Evolutionary conservation across 2,888 invertebrate genomes (phyloP), one percentile per base, ranked within the genome.

Genomic region (Microdon myrmicae): DNA sequence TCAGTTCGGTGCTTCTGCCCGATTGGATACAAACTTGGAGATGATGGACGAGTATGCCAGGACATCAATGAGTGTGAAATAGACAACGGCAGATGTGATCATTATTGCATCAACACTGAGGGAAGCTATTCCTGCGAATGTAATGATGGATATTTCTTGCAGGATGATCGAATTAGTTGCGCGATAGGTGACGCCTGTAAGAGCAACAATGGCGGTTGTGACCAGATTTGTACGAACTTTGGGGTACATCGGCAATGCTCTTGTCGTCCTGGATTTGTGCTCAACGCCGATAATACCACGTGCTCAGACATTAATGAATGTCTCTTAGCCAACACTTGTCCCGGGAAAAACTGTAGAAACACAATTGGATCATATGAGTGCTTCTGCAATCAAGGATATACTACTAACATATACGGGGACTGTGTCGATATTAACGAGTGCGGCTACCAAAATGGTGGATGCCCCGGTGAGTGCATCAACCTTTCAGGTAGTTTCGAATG

Each of bases 341-440:
- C 85, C 61, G 76, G 81, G 10, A 81, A 82, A 59, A 73, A 73
- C 7, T 86, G 86, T 59, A 67, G 72, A 2, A 84, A 84, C 61
- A 72, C 74, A 0, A 74, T 78, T 4, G 85, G 84, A 1, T 80
- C 81, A 2, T 84, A 79, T 26, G 79, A 80, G 56, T 90, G 90
- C 72, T 75, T 75, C n/a, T 89, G 89, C 69, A 83, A 83, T 8
- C 71, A 76, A 2, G 87, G 87, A 0, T 86, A 80, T 70, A 69
- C 73, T 4, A 75, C 84, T 4, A 79, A 79, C 3, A 72, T 74
- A 9, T 81, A 82, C 35, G 80, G 79, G 10, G 78, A 81, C 3
- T 84, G 84, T 60, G 68, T 74, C n/a, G 84, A 84, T 71, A 73
- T 85, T 6, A 79, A 86, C 70, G 86, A 86, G 73, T 86, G 86